Evolutionary conservation across 2,888 invertebrate genomes (phyloP), one percentile per base, ranked within the genome.

Genomic region (Ornithoptera alexandrae): DNA sequence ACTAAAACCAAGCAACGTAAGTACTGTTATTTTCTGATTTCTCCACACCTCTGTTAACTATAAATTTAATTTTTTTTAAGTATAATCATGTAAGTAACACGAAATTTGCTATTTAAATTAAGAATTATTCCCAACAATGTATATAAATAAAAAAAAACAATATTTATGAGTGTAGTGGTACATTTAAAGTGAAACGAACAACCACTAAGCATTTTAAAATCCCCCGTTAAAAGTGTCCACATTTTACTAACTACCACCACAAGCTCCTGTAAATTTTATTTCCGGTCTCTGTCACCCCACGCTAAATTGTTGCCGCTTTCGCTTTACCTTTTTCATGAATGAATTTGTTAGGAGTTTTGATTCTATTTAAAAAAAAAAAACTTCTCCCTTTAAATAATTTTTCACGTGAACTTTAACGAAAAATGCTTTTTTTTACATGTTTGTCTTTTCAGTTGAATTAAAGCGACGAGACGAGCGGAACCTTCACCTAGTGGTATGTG

Each of bases 191-290:
- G 56, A 58, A 62, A 65, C 62, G 65, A 62, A 46, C 36, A 50
- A 69, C 65, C 69, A 69, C 69, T 69, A 65, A 69, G 61, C 50
- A 65, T 69, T 65, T 69, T 62, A 69, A 68, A 62, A 69, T 69
- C 62, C 62, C 42, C 65, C 62, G 69, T 69, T 62, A 69, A 69
- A 69, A 69, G 57, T 66, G 69, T 69, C 62, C 69, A 69, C 65
- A 65, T 69, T 69, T 69, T 65, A 62, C 69, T 69, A 65, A 69
- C 65, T 65, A 58, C 57, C 58, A 50, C 62, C 69, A 69, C 46
- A 65, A 65, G 69, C 62, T 65, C 39, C 61, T 69, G 69, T 65
- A 62, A 69, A 65, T 62, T 65, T 69, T 65, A 69, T 65, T 69
- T 69, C 62, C 69, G 58, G 65, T 69, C 65, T 62, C 53, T 66